Evolutionary conservation across 2,888 invertebrate genomes (phyloP), one percentile per base, ranked within the genome.

Genomic region (Epicampocera succincta): DNA sequence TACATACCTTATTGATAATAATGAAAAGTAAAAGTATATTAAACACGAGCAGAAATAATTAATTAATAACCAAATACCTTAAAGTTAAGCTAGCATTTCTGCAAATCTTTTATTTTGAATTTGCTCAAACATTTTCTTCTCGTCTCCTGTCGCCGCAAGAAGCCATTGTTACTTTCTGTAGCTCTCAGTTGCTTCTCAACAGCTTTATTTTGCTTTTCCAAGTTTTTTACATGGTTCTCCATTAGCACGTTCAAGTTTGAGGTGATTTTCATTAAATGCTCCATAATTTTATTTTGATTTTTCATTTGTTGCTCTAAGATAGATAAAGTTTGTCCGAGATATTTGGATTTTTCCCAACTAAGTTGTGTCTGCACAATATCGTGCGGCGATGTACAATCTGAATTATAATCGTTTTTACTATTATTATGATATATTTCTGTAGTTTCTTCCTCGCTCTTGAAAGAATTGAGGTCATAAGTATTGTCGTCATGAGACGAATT

Each of bases 211-310:
- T 74, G 73, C 9, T 69, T 69, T 25, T 78, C 82, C 19, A 78
- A 33, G 19, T 44, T 74, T 13, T 33, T 46, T 1, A 82, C 77
- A 46, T 78, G 77, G 2, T 69, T 48, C 38, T 82, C 69, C 74
- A 82, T 69, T 40, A 82, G 9, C 11, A 44, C 15, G 5, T 46
- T 19, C 15, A 82, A 50, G 17, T 74, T 73, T 33, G 66, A 25
- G n/a, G 74, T 65, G 5, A 78, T 60, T 52, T 74, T 63, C 4
- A 74, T 60, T n/a, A 82, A 46, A 71, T 82, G 82, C 33, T 74
- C 63, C 52, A 82, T 46, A 21, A 82, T 52, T 40, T 58, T 71
- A 78, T 82, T 78, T 58, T 82, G 77, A 42, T 82, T 77, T 48
- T 54, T 73, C 40, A 74, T 71, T 78, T 82, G 82, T 17, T 52